These are phyloP conservation scores for Ptyas mucosa DNA, from an alignment of 2,113 vertebrate species.

Conservation along the genomic window DNA sequence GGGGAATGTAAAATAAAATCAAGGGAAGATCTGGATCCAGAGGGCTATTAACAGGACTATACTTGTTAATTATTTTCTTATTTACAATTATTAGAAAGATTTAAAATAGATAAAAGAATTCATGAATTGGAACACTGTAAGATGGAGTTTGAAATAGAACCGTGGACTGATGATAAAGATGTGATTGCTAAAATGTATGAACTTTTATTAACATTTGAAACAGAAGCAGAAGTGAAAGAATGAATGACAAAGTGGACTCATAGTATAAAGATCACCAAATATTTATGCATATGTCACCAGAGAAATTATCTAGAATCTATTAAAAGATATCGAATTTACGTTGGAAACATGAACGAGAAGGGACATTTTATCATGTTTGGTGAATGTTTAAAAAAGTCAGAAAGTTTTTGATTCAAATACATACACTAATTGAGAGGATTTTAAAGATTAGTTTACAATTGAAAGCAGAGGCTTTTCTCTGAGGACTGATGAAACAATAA, in stretches of 20 bases:
- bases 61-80: not conserved
- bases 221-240: not conserved
- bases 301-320: too few relatives aligned
- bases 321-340: too few relatives aligned
- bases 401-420: too few relatives aligned
- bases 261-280: too few relatives aligned
- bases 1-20: not conserved
- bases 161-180: not conserved
- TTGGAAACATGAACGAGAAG: too few relatives aligned
- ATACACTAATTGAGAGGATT: not conserved
- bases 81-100: not conserved
- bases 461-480: not conserved
- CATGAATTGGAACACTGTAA: not conserved
- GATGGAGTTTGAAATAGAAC: not conserved
- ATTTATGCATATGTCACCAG: too few relatives aligned
- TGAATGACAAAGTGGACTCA: not conserved
- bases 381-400: too few relatives aligned
- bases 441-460: not conserved
- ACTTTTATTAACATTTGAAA: not conserved
- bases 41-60: too few relatives aligned
- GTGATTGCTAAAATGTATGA: not conserved
- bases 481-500: not conserved
- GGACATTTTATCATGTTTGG: too few relatives aligned
- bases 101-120: not conserved
- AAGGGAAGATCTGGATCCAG: not conserved